Base-by-base conservation (phyloP, 1,140 invertebrate genomes). In the Drosophila nigrodunni region DNA sequence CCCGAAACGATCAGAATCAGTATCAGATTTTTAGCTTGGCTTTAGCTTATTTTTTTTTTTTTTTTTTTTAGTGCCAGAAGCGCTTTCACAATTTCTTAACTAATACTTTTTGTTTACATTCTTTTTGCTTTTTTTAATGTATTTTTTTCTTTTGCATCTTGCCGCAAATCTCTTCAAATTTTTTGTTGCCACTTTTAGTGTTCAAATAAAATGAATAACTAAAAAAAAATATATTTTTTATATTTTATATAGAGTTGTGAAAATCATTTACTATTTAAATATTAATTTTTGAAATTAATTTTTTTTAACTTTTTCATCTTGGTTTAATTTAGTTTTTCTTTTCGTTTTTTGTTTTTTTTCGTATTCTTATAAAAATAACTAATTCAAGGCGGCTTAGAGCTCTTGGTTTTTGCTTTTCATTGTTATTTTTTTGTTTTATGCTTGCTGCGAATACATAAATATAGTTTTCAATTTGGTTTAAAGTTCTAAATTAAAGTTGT, bases 381-480 rank as follows among this genome's bases (percentile, higher is more conserved):
- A 89, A 89, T 89, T 89, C 64, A 89, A 89, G 78, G 85, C 83
- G 83, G 85, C 85, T 89, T 89, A 81, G 86, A 89, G 85, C 85
- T 85, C 85, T 85, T 85, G 88, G 78, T 83, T 89, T 89, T 89
- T 83, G 65, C 69, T 88, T 82, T 66, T 62, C 55, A 66, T 73
- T 54, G 35, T 66, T 46, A 49, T 72, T 70, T 52, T 64, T 59
- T 67, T 55, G 70, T 9, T 46, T 61, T 58, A 49, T 75, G 39
- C n/a, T 50, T 64, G 66, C 30, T 57, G 71, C 39, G 57, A 66
- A 72, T 73, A 73, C 50, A 77, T 65, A 60, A 66, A 72, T 76
- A 66, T 75, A 65, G 43, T 60, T 80, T 76, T 67, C 15, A 78
- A 85, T 89, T 89, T 88, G 70, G 80, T 88, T 89, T 89, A 76